phyloP scores from a whole-genome alignment of 2,888 invertebrate species.

The Ptychoptera albimana region DNA sequence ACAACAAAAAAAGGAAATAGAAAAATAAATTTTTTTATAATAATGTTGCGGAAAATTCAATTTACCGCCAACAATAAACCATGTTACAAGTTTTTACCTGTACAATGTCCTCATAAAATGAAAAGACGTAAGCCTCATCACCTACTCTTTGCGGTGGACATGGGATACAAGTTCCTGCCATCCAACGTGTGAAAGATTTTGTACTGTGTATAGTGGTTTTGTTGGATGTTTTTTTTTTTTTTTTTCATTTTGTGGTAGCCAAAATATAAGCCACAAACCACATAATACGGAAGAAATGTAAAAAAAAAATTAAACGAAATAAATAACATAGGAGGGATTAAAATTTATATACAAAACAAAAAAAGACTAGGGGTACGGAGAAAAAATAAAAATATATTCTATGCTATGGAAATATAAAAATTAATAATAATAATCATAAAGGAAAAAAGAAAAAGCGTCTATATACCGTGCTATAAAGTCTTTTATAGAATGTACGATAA shows the following conservation, averaged over 20 bases:
- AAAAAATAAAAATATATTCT: no score
- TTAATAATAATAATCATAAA: not conserved
- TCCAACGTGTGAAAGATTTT: conserved; percentile 70
- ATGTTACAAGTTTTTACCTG: conserved; percentile 30
- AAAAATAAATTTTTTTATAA: conserved; percentile 37
- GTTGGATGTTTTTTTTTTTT: no score
- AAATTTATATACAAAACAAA: no score
- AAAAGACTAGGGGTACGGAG: no score
- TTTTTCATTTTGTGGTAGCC: not conserved
- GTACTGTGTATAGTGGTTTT: conserved; percentile 35
- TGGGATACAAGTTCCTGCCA: conserved; percentile 61
- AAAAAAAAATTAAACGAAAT: not conserved
- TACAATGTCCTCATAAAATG: conserved; percentile 66
- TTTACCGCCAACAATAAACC: no score
- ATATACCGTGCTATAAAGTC: conserved; percentile 57
- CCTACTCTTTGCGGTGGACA: conserved; percentile 41
- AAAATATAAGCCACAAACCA: not conserved
- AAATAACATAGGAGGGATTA: not conserved
- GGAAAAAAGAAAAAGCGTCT: conserved; percentile 5
- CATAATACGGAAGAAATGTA: conserved; percentile 1
- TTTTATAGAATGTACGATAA: conserved; percentile 54
- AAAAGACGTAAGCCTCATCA: conserved; percentile 39
- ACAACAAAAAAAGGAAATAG: no score
- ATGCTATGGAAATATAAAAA: not conserved
- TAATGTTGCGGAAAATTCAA: no score